Conservation (phyloP, 2,797 vertebrate genomes). For the Scolopax bukidnonensis region DNA sequence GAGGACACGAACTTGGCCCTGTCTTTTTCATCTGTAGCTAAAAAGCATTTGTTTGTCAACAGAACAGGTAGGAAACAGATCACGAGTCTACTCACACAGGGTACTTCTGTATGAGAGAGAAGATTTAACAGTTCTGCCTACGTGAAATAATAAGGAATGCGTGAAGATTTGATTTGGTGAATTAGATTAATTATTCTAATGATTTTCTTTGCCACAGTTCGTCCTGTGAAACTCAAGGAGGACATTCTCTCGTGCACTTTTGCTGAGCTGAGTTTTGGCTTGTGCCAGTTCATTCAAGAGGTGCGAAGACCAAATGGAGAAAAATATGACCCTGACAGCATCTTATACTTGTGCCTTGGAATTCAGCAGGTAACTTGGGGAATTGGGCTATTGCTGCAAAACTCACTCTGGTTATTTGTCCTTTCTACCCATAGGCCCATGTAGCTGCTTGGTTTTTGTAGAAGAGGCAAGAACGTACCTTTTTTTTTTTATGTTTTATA, state of each 20-base stretch:
- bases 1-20: neutral
- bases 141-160: neutral
- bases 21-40: neutral
- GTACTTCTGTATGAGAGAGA: neutral
- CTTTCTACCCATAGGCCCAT: neutral
- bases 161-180: neutral
- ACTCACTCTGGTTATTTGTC: neutral
- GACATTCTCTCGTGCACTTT: slow-evolving; percentile 92
- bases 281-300: slow-evolving; percentile 93
- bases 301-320: slow-evolving; percentile 91
- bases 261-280: slow-evolving; percentile 93
- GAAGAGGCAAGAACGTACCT: neutral
- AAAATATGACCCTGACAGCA: slow-evolving; percentile 90
- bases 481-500: neutral
- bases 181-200: neutral
- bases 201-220: slow-evolving; percentile 75
- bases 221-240: slow-evolving; percentile 89
- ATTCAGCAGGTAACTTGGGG: slow-evolving; percentile 90
- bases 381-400: neutral
- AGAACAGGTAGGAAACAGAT: neutral
- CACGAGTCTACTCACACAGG: neutral
- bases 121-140: neutral
- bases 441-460: neutral
- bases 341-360: slow-evolving; percentile 98
- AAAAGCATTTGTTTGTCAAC: neutral